A percentile compares a stretch with the other conserved stretches of the same genome.
Conservation (phyloP, 1,140 invertebrate genomes). For the Rhysida immarginata region DNA sequence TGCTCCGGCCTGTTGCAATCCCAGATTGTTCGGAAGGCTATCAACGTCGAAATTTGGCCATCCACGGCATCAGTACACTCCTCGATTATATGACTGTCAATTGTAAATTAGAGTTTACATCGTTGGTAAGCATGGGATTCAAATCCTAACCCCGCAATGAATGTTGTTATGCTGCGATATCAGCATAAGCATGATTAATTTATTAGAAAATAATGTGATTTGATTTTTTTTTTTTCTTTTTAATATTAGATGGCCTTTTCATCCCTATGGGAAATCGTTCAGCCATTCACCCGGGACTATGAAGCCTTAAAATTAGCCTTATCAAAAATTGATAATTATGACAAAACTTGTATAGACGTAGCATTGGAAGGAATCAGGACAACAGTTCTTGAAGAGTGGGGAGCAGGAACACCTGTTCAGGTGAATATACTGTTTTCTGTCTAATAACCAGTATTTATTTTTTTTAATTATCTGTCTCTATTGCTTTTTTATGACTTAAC, state of each 20-base stretch:
- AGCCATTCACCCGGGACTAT: slow-evolving; percentile 71
- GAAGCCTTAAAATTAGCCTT: slow-evolving; percentile 55
- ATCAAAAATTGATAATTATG: slow-evolving; percentile 55
- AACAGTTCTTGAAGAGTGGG: slow-evolving; percentile 67
- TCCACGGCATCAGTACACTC: slow-evolving; percentile 65
- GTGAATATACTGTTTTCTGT: too few relatives aligned
- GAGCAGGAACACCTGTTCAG: slow-evolving; percentile 47
- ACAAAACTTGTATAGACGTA: slow-evolving; percentile 65
- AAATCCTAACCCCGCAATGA: too few relatives aligned
- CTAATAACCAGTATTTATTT: too few relatives aligned
- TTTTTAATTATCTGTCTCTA: too few relatives aligned
- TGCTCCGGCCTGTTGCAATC: slow-evolving; percentile 44
- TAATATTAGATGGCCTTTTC: slow-evolving; percentile 51
- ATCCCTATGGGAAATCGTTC: slow-evolving; percentile 57
- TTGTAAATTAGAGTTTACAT: slow-evolving; percentile 76
- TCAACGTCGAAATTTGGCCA: slow-evolving; percentile 53
- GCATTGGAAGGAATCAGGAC: slow-evolving; percentile 57
- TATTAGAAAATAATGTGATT: too few relatives aligned
- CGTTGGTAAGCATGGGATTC: too few relatives aligned
- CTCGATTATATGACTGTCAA: slow-evolving; percentile 65
- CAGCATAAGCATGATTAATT: too few relatives aligned
- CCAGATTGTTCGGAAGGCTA: slow-evolving; percentile 36
- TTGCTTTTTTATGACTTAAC: too few relatives aligned
- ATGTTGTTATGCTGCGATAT: too few relatives aligned
- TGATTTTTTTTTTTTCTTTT: slow-evolving; percentile 7